Conservation (phyloP, 2,113 vertebrate species). For the Macquaria australasica region DNA sequence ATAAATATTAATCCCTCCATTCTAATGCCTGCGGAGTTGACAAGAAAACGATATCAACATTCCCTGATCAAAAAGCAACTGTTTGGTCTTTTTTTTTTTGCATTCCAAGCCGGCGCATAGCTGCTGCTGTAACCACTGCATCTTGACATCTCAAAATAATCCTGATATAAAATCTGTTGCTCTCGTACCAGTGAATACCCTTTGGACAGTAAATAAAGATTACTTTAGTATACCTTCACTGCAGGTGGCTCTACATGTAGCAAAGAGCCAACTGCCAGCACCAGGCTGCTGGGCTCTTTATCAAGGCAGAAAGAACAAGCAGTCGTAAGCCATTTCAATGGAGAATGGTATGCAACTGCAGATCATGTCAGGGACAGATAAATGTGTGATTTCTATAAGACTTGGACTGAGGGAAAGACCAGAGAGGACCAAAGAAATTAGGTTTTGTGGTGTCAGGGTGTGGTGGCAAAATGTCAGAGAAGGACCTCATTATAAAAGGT, state of each 20-base stretch:
- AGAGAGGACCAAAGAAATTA: too few species aligned
- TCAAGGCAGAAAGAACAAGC: neutral
- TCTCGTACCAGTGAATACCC: neutral
- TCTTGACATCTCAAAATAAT: too few species aligned
- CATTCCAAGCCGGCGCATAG: too few species aligned
- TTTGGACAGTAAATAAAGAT: neutral
- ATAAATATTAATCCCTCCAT: neutral
- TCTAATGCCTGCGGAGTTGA: too few species aligned
- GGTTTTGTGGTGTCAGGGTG: too few species aligned
- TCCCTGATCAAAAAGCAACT: too few species aligned
- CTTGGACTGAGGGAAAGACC: too few species aligned
- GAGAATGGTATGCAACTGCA: neutral
- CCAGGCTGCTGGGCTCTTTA: neutral
- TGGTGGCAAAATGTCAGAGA: too few species aligned
- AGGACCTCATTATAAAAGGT: neutral
- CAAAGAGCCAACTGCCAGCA: neutral
- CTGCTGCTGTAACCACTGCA: too few species aligned
- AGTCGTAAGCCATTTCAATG: neutral
- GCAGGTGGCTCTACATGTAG: neutral
- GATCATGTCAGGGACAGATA: neutral
- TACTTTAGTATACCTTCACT: neutral
- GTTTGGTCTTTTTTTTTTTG: too few species aligned
- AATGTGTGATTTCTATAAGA: slow-evolving; percentile 12
- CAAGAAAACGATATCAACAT: too few species aligned
- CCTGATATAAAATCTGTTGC: neutral